These are phyloP conservation scores for Antheraea pernyi DNA, from an alignment of 1,140 invertebrate genomes.

Conservation along the genomic window DNA sequence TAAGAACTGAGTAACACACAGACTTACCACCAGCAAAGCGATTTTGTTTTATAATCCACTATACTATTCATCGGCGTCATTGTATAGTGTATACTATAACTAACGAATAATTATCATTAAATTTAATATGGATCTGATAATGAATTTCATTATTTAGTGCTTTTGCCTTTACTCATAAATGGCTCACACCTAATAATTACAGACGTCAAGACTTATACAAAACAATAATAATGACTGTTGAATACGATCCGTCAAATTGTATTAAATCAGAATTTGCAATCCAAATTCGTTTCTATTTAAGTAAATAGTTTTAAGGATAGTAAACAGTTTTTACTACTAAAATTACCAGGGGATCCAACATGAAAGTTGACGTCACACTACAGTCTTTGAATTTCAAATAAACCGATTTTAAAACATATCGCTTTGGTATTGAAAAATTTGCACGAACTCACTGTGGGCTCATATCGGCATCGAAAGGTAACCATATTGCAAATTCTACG, in stretches of 20 bases:
- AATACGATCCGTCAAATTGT: not conserved
- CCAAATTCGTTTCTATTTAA: not conserved
- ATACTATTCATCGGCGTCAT: too few relatives aligned
- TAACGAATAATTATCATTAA: too few relatives aligned
- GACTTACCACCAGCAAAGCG: too few relatives aligned
- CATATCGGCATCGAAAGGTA: slow-evolving; percentile 48
- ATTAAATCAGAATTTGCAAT: not conserved
- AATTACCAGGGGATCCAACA: not conserved
- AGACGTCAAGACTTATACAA: not conserved
- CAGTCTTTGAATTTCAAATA: not conserved
- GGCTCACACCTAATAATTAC: too few relatives aligned
- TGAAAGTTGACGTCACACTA: not conserved
- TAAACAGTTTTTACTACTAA: not conserved
- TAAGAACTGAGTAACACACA: too few relatives aligned
- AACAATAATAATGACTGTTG: not conserved
- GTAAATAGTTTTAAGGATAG: not conserved
- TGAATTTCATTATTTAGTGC: too few relatives aligned
- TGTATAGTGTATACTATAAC: too few relatives aligned
- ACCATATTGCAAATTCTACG: slow-evolving; percentile 52
- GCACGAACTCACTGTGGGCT: slow-evolving; percentile 39
- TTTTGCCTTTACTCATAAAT: too few relatives aligned
- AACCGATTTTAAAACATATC: not conserved
- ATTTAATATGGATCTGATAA: too few relatives aligned
- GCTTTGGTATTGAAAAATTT: not conserved
- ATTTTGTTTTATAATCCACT: too few relatives aligned